Evolutionary conservation across 1,140 invertebrate species (phyloP).

Genomic region (Ericerus pela): DNA sequence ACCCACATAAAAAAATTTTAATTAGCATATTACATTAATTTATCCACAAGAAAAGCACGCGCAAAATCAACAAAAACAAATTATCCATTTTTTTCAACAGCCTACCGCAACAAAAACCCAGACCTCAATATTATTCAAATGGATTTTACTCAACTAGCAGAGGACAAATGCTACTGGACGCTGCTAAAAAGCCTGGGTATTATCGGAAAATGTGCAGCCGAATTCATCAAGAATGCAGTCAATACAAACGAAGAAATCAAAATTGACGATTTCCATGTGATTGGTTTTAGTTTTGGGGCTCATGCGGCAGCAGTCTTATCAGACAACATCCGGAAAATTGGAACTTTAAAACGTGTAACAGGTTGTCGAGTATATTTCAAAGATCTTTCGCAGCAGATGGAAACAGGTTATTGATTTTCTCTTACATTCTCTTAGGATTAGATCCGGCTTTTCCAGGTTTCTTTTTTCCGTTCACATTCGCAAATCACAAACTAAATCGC

Average conservation of each 20-base stretch:
- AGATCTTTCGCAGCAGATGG: not conserved
- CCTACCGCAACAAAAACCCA: constrained; percentile 37
- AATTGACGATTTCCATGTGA: constrained; percentile 41
- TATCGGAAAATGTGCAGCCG: constrained; percentile 37
- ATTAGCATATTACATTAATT: too few relatives aligned
- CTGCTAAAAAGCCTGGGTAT: constrained; percentile 38
- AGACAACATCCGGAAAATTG: constrained; percentile 34
- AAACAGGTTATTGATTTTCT: not conserved
- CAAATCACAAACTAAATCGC: constrained; percentile 36
- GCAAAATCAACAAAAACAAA: too few relatives aligned
- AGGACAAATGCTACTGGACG: constrained; percentile 40
- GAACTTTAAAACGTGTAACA: constrained; percentile 40
- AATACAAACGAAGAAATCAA: constrained; percentile 26
- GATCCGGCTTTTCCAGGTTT: constrained; percentile 46
- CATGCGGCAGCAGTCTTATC: constrained; percentile 51
- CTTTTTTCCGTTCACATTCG: constrained; percentile 22
- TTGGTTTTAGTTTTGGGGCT: constrained; percentile 60
- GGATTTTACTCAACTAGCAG: constrained; percentile 44
- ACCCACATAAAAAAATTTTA: too few relatives aligned
- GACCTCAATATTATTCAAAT: constrained; percentile 43
- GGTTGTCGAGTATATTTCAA: constrained; percentile 26
- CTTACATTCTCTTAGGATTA: constrained; percentile 32
- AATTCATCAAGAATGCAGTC: constrained; percentile 28
- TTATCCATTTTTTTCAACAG: too few relatives aligned
- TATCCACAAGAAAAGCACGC: too few relatives aligned